Percentiles rank a stretch among this genome's conserved stretches.
These are phyloP conservation scores for Cladopsammia gracilis DNA, from an alignment of 64 coral and sea anemone genomes.

Conservation along the genomic window DNA sequence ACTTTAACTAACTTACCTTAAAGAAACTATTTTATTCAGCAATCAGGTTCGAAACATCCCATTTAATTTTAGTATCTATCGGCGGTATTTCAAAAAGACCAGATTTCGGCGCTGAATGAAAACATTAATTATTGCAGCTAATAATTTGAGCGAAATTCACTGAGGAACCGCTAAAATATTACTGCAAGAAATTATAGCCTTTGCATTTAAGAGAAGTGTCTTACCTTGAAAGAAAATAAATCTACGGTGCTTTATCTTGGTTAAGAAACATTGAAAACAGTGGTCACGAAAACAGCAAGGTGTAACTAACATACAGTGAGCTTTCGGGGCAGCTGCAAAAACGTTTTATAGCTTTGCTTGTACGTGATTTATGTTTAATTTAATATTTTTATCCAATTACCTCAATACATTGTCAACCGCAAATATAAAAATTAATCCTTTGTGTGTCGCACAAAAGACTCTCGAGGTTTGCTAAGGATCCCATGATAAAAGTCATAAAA, in stretches of 20 bases:
- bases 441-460: neutral
- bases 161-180: neutral
- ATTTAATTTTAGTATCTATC: too few species aligned
- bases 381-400: slow-evolving; percentile 36
- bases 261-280: neutral
- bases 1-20: too few species aligned
- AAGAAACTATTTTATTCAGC: too few species aligned
- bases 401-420: neutral
- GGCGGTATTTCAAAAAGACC: too few species aligned
- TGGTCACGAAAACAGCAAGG: neutral
- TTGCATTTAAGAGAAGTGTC: too few species aligned
- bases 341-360: neutral
- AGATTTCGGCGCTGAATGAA: too few species aligned
- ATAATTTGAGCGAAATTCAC: too few species aligned
- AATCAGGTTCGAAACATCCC: too few species aligned
- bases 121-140: too few species aligned
- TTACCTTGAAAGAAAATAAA: too few species aligned
- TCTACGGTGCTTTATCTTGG: neutral
- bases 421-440: neutral
- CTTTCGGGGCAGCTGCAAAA: neutral
- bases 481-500: neutral
- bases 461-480: neutral
- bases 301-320: neutral
- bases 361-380: slow-evolving; percentile 6
- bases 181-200: too few species aligned